A percentile compares a stretch with the other conserved stretches of the same genome.
Evolutionary conservation across 2,113 vertebrate species (phyloP).

Genomic region (Cephalopterus ornatus): DNA sequence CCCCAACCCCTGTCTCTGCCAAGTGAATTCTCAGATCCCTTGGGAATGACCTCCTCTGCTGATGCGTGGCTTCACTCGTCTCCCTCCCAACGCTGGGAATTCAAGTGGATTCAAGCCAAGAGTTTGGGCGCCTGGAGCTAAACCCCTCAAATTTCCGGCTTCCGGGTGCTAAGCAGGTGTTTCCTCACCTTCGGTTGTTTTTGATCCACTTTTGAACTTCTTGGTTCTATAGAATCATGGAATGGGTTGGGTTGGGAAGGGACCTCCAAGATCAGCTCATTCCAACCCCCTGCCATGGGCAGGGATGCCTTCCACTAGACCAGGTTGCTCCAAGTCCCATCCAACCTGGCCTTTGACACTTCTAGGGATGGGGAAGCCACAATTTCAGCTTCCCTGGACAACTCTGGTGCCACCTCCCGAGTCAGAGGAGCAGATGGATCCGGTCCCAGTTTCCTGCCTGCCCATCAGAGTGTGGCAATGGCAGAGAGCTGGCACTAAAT

Average conservation of each 20-base stretch:
- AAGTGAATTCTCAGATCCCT: not conserved
- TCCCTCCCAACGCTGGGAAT: not conserved
- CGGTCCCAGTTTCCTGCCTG: not conserved
- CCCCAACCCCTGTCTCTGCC: not conserved
- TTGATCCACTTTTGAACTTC: not conserved
- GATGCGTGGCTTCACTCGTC: not conserved
- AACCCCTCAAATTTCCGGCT: not conserved
- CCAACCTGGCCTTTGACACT: not conserved
- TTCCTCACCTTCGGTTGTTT: not conserved
- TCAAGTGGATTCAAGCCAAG: not conserved
- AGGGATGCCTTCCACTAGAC: not conserved
- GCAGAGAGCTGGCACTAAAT: not conserved
- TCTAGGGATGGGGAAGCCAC: not conserved
- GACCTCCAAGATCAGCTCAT: not conserved
- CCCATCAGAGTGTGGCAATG: not conserved
- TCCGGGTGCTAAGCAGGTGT: not conserved
- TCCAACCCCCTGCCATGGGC: not conserved
- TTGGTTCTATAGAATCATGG: not conserved
- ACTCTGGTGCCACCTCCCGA: not conserved
- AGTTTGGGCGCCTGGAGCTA: not conserved
- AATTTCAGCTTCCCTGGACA: not conserved
- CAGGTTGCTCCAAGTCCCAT: not conserved
- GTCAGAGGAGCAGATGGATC: not conserved
- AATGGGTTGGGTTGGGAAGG: not conserved
- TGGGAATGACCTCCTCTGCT: not conserved